Evolutionary conservation across 2,797 vertebrate species (phyloP).

Genomic region (Simalia tracyae): DNA sequence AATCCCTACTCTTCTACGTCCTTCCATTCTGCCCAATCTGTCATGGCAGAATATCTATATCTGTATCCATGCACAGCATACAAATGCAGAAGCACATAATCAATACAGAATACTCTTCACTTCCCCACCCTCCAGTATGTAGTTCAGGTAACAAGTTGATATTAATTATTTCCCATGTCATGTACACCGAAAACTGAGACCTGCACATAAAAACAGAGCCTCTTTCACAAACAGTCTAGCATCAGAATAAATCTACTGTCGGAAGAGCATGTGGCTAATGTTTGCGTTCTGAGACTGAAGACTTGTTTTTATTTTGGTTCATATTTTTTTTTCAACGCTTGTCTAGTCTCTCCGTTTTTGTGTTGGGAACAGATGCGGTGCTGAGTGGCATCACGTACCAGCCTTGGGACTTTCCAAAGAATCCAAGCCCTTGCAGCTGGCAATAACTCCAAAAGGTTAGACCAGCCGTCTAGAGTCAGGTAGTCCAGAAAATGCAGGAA

Average conservation of each 20-base stretch:
- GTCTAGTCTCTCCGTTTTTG: neutral
- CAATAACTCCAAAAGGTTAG: neutral
- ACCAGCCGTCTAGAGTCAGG: neutral
- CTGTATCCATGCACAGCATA: neutral
- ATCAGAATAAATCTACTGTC: neutral
- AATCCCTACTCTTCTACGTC: too few species aligned
- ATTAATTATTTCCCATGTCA: neutral
- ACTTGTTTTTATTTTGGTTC: neutral
- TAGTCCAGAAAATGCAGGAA: neutral
- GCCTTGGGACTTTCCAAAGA: neutral
- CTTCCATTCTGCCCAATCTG: neutral
- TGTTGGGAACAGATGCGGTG: neutral
- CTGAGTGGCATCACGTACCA: neutral
- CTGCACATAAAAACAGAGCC: neutral
- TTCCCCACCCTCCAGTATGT: neutral
- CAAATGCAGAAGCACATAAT: neutral
- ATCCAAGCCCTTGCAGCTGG: neutral
- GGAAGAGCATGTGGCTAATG: neutral
- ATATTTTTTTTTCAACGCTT: neutral
- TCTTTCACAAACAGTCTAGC: neutral
- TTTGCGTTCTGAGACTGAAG: neutral
- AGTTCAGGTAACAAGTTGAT: neutral
- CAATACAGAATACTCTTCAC: neutral
- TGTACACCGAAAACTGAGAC: neutral
- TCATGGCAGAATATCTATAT: neutral